Evolutionary conservation across 2,113 vertebrate genomes (phyloP), one percentile per base, ranked within the genome.

Genomic region (Dicaeum eximium): DNA sequence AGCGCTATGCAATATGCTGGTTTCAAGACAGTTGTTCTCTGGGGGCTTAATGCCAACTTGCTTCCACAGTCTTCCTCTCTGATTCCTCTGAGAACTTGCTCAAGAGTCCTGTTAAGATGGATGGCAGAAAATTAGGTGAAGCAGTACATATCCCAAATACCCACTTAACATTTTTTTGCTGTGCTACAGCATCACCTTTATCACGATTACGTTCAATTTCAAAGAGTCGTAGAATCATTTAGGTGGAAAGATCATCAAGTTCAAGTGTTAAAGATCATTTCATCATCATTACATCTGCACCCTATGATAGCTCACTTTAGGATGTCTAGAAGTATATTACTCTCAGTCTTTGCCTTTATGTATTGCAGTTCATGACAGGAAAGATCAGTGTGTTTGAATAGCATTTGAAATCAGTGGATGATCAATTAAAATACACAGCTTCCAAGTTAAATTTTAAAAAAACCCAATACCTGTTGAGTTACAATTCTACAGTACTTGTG

Each of bases 21-120:
- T 78, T 95, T 92, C 67, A 60, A 78, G 75, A 56, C 40, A 62
- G 37, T 71, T 73, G 33, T 80, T 91, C 72, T 91, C 67, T 60
- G 25, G 9, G 28, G 64, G 25, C 17, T 90, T 86, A 74, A 64
- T 83, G 70, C 67, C 72, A 86, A 28, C 3, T 60, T 66, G 10
- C 70, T 51, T 77, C 75, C 37, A 28, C 80, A 92, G 54, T 77
- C 60, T 64, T 58, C 19, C 51, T 88, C 7, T 75, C 23, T 23
- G 45, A 62, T 91, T 91, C 70, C 54, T 92, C 44, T 90, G 67
- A 80, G 92, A 90, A 10, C 22, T 94, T 92, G 72, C 56, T 74
- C 15, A 56, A 65, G 60, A 80, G 16, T 88, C 80, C 64, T 44
- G 40, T 88, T 92, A 90, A 77, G 53, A 84, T 67, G 74, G 94